Evolutionary conservation across 2,888 invertebrate genomes (phyloP).

Genomic region (Pseudococcus jackbeardsleyi): DNA sequence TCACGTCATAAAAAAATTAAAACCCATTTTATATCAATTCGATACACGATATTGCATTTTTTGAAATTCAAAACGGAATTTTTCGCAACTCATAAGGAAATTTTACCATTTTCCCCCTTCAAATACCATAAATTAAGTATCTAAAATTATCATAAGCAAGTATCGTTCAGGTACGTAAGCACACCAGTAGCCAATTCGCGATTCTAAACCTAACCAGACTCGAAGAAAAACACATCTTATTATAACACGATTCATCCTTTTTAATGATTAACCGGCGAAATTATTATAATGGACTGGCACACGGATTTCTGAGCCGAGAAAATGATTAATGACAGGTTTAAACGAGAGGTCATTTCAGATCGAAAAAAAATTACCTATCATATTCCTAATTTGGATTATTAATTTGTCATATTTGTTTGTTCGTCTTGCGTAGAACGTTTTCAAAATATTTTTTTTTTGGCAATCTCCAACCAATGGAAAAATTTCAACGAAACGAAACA

Average conservation of each 20-base stretch:
- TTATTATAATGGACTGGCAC: not conserved
- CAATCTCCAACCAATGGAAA: not conserved
- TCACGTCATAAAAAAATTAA: too few relatives aligned
- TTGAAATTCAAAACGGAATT: too few relatives aligned
- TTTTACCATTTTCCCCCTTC: too few relatives aligned
- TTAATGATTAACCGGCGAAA: not conserved
- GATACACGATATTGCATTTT: too few relatives aligned
- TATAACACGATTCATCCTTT: conserved; percentile 1
- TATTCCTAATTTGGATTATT: conserved; percentile 2
- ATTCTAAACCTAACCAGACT: not conserved
- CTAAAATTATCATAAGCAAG: too few relatives aligned
- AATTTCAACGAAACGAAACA: not conserved
- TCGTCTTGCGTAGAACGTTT: not conserved
- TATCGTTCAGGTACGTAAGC: too few relatives aligned
- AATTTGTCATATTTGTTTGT: conserved; percentile 5
- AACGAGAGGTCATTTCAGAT: not conserved
- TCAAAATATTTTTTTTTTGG: not conserved
- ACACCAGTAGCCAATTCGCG: too few relatives aligned
- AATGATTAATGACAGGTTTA: conserved; percentile 1
- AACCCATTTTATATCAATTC: too few relatives aligned
- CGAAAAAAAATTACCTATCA: not conserved
- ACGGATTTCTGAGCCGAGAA: not conserved
- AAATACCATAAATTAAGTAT: too few relatives aligned
- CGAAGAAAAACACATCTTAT: not conserved
- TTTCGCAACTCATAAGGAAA: too few relatives aligned